phyloP scores from a whole-genome alignment of 1,140 invertebrate species.

The Phymastichus coffea region DNA sequence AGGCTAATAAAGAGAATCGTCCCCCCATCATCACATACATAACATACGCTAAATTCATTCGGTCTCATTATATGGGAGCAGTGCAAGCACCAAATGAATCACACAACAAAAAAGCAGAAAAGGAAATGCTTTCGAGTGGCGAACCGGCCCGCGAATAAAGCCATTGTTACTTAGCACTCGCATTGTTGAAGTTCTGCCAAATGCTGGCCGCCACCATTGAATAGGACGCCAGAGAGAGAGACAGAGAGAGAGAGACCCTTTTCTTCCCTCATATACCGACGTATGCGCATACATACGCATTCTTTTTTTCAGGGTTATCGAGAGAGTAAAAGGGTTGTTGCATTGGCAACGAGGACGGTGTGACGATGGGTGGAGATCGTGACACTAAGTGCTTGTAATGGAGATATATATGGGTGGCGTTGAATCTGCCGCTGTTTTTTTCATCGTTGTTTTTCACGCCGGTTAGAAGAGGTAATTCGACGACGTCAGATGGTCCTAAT shows the following conservation, averaged over 20 bases:
- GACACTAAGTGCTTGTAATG: constrained; percentile 21
- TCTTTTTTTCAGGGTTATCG: not conserved
- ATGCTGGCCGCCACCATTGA: too few species aligned
- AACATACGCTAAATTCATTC: too few species aligned
- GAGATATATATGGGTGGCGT: constrained; percentile 11
- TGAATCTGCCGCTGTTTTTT: too few species aligned
- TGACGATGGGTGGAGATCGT: constrained; percentile 13
- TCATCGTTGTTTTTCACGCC: too few species aligned
- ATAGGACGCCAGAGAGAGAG: not conserved
- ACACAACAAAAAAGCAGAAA: constrained; percentile 22
- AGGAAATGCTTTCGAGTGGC: constrained; percentile 42
- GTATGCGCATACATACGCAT: not conserved
- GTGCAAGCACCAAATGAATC: not conserved
- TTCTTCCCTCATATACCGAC: not conserved
- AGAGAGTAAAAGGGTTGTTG: too few species aligned
- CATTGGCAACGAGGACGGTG: too few species aligned
- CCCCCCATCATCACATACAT: too few species aligned
- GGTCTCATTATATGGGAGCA: not conserved
- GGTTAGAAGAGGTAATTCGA: too few species aligned
- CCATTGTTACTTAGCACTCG: constrained; percentile 40
- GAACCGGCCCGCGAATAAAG: constrained; percentile 25
- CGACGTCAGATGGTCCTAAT: too few species aligned
- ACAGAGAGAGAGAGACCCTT: not conserved
- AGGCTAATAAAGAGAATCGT: too few species aligned
- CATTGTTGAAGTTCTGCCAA: constrained; percentile 40